A percentile compares a stretch with the other conserved stretches of the same genome.
phyloP scores from a whole-genome alignment of 2,113 vertebrate genomes.

The Chionomys nivalis region DNA sequence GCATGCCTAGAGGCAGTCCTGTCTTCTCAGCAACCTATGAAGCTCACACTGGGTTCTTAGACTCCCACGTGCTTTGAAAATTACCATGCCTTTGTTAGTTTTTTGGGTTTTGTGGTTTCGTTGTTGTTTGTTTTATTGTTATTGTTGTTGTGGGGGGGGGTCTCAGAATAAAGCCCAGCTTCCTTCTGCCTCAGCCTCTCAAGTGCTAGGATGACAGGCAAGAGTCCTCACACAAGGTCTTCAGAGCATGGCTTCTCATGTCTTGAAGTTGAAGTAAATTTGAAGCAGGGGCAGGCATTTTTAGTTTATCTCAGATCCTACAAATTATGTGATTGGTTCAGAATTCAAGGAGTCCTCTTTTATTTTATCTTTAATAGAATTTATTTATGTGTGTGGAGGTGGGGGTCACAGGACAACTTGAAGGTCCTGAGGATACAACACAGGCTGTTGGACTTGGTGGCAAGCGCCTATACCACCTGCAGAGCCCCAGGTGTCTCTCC shows the following conservation, averaged over 20 bases:
- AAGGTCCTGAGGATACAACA: not conserved
- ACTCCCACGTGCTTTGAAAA: not conserved
- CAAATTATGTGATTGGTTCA: not conserved
- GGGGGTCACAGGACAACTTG: not conserved
- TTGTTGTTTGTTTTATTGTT: not conserved
- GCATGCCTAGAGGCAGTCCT: not conserved
- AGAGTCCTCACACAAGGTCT: not conserved
- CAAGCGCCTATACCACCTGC: not conserved
- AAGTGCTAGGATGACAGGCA: not conserved
- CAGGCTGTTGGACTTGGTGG: not conserved
- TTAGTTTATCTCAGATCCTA: not conserved
- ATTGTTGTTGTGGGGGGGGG: too few relatives aligned
- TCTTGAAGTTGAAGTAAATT: slow-evolving; percentile 10
- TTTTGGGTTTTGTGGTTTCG: not conserved
- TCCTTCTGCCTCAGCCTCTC: not conserved
- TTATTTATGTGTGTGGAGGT: not conserved
- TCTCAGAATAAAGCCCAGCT: not conserved
- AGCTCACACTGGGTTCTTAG: not conserved
- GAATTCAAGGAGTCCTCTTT: not conserved
- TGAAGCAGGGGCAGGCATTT: not conserved
- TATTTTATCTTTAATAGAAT: not conserved
- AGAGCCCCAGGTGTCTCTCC: not conserved
- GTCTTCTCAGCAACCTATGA: not conserved
- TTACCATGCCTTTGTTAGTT: not conserved
- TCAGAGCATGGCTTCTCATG: not conserved